Evolutionary conservation across 2,113 vertebrate genomes (phyloP), one percentile per base, ranked within the genome.

Genomic region (Coptodon bakossiorum): DNA sequence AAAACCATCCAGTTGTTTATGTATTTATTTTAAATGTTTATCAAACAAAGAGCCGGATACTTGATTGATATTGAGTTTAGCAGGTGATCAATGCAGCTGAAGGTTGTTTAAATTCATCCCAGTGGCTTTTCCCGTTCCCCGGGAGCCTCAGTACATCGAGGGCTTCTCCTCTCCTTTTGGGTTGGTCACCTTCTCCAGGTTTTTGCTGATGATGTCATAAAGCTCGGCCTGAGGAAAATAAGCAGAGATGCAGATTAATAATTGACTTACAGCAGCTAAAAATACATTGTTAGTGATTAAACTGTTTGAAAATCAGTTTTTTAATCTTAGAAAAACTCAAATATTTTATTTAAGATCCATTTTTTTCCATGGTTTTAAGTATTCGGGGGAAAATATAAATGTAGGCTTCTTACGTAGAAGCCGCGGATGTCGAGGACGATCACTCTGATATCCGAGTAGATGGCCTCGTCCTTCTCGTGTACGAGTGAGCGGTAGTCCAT

Each of bases 131-230:
- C 13, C 31, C 10, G 1, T 5, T 40, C 19, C 9, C 34, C 4
- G 3, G 7, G 56, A 40, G 63, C 63, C 19, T 95, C 92, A 95
- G 86, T 95, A 98, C 98, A 98, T 98, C 43, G 97, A 96, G 1
- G 97, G 95, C 90, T 98, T 98, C 93, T 98, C 98, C 89, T 98
- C 98, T 91, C 98, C 98, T 91, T 98, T 98, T 0, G 98, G 98
- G 17, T 98, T 98, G 76, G 97, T 97, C 84, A 98, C 96, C 90
- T 98, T 98, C 1, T 95, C 98, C 84, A 96, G 93, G 43, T 98
- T 98, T 94, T 97, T 97, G 93, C 36, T 95, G 94, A 98, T 96
- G 93, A 98, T 97, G 92, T 98, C 97, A 83, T 97, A 98, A 13
- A 98, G 93, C 89, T 98, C 98, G 4, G 97, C 96, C 98, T 98